Base-by-base conservation (phyloP, 2,797 vertebrate species). In the Melanotaenia parkinsoni region DNA sequence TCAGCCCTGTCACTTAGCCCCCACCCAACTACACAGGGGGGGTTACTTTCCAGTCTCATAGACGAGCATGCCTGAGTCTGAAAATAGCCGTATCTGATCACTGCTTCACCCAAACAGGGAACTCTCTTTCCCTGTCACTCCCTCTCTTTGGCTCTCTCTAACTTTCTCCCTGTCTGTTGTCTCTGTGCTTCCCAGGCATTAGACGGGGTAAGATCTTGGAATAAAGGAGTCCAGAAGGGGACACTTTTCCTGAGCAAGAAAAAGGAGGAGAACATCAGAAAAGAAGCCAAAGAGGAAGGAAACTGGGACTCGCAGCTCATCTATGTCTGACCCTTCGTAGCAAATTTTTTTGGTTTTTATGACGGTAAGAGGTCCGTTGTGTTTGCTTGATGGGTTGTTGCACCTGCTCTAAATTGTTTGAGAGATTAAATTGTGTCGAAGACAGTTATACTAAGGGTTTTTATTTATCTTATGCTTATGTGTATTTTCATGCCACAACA, bases 11-110 rank as follows among this genome's bases (percentile, higher is more conserved):
- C 89, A 91, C 90, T 91, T 90, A 83, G 86, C 87, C 88, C 86
- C 87, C 88, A 85, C 87, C 89, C 85, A 76, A 82, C 64, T 67
- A 86, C 81, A 80, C 82, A 61, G 66, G 90, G 87, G 87, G 90
- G 91, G 83, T 92, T 88, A 92, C 87, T 94, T 93, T 93, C 93
- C 92, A 84, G 90, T 89, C 86, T 89, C 84, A 89, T 90, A 94
- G 93, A 91, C 90, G 89, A 95, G 86, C 91, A 91, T 90, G 84
- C 89, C 90, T 89, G 67, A 80, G 88, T 92, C 93, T 96, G 95
- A 95, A 97, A 97, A 98, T 96, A 97, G 94, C 93, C 91, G 91
- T 91, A 92, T 93, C 91, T 93, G 92, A 93, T 92, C 92, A 92
- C 90, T 76, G 91, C 91, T 93, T 93, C 88, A 90, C 89, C 91